Base-by-base conservation (phyloP, 2,113 vertebrate genomes). In the Edolisoma coerulescens region DNA sequence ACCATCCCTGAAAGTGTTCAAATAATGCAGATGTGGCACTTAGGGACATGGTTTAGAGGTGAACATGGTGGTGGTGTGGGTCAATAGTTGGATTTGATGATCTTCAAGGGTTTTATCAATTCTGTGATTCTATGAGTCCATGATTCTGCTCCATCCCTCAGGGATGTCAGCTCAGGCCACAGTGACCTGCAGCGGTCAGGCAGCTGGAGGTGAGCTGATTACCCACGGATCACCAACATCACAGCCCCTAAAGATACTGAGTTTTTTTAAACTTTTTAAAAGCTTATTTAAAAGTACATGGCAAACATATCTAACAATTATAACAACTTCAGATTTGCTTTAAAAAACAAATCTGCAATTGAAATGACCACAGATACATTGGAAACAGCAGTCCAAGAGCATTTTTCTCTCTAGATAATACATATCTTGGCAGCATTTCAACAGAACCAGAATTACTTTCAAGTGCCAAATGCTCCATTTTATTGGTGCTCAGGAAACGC, bases 191-290 rank as follows among this genome's bases (percentile, higher is more conserved):
- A 5, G 32, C 1, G 2, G 3, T 10, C 15, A 26, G 45, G 41
- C 15, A 64, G 44, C 21, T 30, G 7, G 30, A n/a, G 57, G 15
- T 20, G 49, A 4, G 70, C 28, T 8, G 9, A 5, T 13, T 2
- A 30, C 30, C 49, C 13, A 2, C 0, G 1, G 35, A 13, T 12
- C 86, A 73, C 54, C 32, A 60, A 20, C 54, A 28, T 4, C 71
- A 27, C 75, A 35, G 67, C 24, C 17, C 41, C 70, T 61, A 7
- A 6, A 44, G 50, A 7, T 1, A 17, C 41, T 3, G 26, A 70
- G 42, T 0, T 17, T 16, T 41, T 3, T 2, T 3, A 17, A 26
- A 12, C 52, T 67, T 35, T 23, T 9, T 0, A 13, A 61, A 89
- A 67, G 15, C 0, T 60, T 8, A 9, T 20, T 17, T 2, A 37